Evolutionary conservation across 1,140 invertebrate genomes (phyloP), one percentile per base, ranked within the genome.

Genomic region (Aphelenchoides besseyi): DNA sequence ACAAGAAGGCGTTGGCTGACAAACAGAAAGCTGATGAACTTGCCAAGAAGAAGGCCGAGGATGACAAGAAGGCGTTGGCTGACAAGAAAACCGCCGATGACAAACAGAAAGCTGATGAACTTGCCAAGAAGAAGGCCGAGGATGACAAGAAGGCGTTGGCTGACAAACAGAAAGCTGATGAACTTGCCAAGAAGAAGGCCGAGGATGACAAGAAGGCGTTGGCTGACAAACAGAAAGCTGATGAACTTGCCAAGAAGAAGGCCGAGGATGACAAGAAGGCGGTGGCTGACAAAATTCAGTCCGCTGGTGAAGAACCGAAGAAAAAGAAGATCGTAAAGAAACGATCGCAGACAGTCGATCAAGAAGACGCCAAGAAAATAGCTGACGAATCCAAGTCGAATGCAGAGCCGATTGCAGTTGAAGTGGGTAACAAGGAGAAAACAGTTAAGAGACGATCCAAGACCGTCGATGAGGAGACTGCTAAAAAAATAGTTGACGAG

Each of bases 241-340:
- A 48, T 23, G 41, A 48, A 48, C 41, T 23, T 23, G 41, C 41
- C 41, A 23, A 12, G 41, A 12, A 48, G 41, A 12, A n/a, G n/a
- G n/a, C n/a, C n/a, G n/a, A n/a, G n/a, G n/a, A n/a, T n/a, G n/a
- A 41, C 37, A 41, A 41, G 55, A 59, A 59, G 5, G 55, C 55
- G 18, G 18, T 5, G 18, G 18, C 5, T 23, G 55, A 59, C 5
- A 59, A 59, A 23, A 23, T 59, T 23, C 41, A 48, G 12, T 48
- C 41, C 41, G 41, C 41, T 23, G 41, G 41, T 23, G 41, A 48
- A 23, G 41, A 48, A 23, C 41, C 41, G 41, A 48, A 48, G 23
- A 48, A 48, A 23, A 48, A 48, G 41, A 12, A 23, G 23, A 12
- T 48, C 41, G 41, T 48, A 23, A 48, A 48, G 41, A 48, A 48